Evolutionary conservation across 64 coral and sea anemone species (phyloP).

Genomic region (Pocillopora damicornis): DNA sequence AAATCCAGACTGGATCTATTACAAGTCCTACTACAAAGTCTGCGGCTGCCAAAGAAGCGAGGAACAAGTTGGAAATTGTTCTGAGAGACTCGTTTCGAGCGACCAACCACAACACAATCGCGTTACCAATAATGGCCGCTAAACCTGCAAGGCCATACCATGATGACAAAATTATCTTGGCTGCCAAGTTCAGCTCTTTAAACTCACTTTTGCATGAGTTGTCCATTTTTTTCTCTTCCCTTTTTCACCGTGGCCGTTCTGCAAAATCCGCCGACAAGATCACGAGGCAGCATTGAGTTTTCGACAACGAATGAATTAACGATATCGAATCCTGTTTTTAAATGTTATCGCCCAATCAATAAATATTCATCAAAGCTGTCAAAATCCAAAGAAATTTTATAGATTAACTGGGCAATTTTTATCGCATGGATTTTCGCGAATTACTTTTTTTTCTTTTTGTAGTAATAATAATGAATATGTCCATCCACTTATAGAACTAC

Average conservation of each 20-base stretch:
- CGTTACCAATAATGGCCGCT: not conserved
- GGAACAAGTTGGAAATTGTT: conserved; percentile 7
- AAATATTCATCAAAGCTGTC: too few relatives aligned
- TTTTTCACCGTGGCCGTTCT: not conserved
- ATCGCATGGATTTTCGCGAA: too few relatives aligned
- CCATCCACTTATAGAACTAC: too few relatives aligned
- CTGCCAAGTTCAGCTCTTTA: not conserved
- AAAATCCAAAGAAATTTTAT: too few relatives aligned
- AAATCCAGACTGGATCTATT: not conserved
- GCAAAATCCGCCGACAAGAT: not conserved
- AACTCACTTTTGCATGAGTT: not conserved
- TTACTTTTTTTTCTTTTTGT: too few relatives aligned
- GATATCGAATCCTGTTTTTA: too few relatives aligned
- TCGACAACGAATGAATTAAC: not conserved
- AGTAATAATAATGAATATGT: too few relatives aligned
- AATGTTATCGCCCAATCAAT: too few relatives aligned
- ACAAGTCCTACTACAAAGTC: not conserved
- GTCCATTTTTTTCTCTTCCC: not conserved
- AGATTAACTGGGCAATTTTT: too few relatives aligned
- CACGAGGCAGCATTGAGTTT: not conserved
- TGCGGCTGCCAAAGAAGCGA: not conserved
- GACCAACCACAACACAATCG: conserved; percentile 8
- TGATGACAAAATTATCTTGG: not conserved
- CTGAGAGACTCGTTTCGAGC: not conserved
- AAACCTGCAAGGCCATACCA: not conserved